Conservation (phyloP, 2,113 vertebrate species). For the Scolopax mira region DNA sequence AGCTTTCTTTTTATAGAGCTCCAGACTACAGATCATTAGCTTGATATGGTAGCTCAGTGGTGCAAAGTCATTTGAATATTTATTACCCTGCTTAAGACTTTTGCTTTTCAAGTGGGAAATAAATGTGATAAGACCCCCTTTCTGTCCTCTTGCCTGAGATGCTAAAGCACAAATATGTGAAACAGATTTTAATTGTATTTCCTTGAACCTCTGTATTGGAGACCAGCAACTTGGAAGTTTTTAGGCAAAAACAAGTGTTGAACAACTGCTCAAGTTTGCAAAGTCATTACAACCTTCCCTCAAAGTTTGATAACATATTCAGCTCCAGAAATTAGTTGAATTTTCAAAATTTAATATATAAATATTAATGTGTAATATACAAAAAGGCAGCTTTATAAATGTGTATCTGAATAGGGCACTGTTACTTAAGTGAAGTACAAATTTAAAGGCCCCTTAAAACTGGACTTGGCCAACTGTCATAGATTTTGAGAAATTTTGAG, state of each 20-base stretch:
- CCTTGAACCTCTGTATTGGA: conserved; percentile 39
- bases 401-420: conserved; percentile 39
- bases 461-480: conserved; percentile 33
- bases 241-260: conserved; percentile 22
- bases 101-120: conserved; percentile 72
- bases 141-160: conserved; percentile 41
- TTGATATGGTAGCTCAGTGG: conserved; percentile 71
- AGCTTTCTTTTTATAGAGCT: conserved; percentile 70
- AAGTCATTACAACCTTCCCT: background rate
- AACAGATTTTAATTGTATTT: conserved; percentile 62
- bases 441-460: conserved; percentile 51
- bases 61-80: conserved; percentile 65
- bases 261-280: conserved; percentile 19
- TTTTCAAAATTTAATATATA: conserved; percentile 55
- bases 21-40: conserved; percentile 74
- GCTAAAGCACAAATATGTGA: conserved; percentile 39
- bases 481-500: conserved; percentile 34
- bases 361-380: conserved; percentile 35
- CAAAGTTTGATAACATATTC: conserved; percentile 1
- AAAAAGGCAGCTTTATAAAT: conserved; percentile 43
- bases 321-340: conserved; percentile 20
- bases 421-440: conserved; percentile 37
- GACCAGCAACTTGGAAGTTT: conserved; percentile 1
- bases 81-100: conserved; percentile 67
- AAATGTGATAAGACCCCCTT: conserved; percentile 57